Evolutionary conservation across 2,113 vertebrate species (phyloP).

Genomic region (Passer domesticus): DNA sequence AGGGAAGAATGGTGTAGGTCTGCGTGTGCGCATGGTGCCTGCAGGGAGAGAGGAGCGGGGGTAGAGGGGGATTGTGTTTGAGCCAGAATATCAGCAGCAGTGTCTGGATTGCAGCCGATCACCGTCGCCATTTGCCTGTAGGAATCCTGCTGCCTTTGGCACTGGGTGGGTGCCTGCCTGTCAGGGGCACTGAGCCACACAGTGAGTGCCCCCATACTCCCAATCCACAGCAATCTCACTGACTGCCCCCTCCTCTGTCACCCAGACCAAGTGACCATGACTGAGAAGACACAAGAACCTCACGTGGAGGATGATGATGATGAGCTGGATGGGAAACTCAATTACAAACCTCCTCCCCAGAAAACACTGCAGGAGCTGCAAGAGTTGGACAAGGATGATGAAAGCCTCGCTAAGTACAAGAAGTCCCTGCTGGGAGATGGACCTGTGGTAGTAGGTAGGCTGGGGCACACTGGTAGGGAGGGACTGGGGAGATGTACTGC

Average conservation of each 20-base stretch:
- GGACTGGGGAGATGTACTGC: not conserved
- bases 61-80: not conserved
- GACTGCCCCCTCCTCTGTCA: not conserved
- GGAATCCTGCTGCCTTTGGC: fast-evolving
- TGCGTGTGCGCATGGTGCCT: conserved; percentile 28
- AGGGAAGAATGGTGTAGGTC: conserved; percentile 20
- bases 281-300: conserved; percentile 74
- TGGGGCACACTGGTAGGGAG: not conserved
- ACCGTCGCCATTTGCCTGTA: not conserved
- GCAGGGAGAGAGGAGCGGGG: conserved; percentile 38
- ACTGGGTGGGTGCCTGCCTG: not conserved
- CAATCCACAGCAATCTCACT: not conserved
- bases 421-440: conserved; percentile 79
- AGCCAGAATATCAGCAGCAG: not conserved
- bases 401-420: conserved; percentile 82
- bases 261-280: conserved; percentile 67
- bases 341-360: conserved; percentile 83
- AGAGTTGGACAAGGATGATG: conserved; percentile 83
- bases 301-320: conserved; percentile 77
- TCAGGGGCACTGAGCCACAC: not conserved
- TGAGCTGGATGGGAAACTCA: conserved; percentile 78
- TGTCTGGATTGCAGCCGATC: not conserved
- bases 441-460: conserved; percentile 78
- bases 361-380: conserved; percentile 82
- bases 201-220: not conserved